Evolutionary conservation across 2,797 vertebrate species (phyloP), one percentile per base, ranked within the genome.

Genomic region (Ctenopoma kingsleyae): DNA sequence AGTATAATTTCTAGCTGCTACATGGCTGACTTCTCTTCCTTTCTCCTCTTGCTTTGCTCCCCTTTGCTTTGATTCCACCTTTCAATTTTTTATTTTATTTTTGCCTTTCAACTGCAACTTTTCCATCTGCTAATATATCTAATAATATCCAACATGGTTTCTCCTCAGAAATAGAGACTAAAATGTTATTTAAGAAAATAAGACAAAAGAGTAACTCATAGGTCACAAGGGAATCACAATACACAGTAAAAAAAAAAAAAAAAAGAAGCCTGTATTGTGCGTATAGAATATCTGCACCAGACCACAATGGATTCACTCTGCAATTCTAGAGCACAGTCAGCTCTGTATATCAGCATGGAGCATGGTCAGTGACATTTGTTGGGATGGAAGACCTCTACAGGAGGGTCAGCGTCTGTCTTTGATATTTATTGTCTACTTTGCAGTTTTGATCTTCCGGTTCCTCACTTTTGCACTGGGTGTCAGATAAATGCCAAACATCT

Each of bases 101-200:
- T 51, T 32, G 36, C 32, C 25, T 62, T 84, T 80, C 52, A 67
- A 23, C 32, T 51, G 19, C 41, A 19, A 13, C 40, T 6, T 43
- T 60, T 60, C 55, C 20, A 44, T 81, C 61, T 47, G 8, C 12
- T 13, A 16, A 16, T 40, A 7, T 7, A 43, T 17, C 16, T 43
- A 43, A 43, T 43, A 74, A 75, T 73, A 38, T 68, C 63, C 52
- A 52, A 67, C 48, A 25, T 19, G 17, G 56, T 71, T 72, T 46
- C 64, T 74, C 57, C 56, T 63, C 40, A 3, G 67, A 85, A 58
- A 76, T 19, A 15, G 41, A 73, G 68, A 78, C 40, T 55, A 76
- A 86, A 84, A 62, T 82, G 71, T 80, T 86, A 71, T 75, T 81
- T 66, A 77, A 76, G 62, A 62, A 81, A 84, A 73, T 47, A 27